A percentile compares a stretch with the other conserved stretches of the same genome.
These are phyloP conservation scores for Leuciscus idus DNA, from an alignment of 2,113 vertebrate genomes.

Conservation along the genomic window DNA sequence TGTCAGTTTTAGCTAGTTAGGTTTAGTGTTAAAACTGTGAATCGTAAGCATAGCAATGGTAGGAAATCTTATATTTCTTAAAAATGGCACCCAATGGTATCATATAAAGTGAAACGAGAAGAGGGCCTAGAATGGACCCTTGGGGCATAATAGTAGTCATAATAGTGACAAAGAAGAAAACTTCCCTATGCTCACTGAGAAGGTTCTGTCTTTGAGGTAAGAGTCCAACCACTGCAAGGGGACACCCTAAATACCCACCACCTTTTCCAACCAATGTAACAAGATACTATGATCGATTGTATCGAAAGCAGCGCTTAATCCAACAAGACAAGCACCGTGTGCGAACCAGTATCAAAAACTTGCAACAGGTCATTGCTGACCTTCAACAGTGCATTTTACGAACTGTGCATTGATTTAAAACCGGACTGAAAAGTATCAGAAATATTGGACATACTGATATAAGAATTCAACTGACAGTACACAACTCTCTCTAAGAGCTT, in stretches of 20 bases:
- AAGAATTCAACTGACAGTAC: too few species aligned
- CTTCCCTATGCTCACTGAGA: too few species aligned
- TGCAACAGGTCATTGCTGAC: not conserved
- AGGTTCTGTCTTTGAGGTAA: too few species aligned
- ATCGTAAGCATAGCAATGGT: not conserved
- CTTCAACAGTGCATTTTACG: not conserved
- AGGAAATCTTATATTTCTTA: not conserved
- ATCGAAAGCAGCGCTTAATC: not conserved
- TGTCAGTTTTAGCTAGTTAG: not conserved
- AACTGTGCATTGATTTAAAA: not conserved
- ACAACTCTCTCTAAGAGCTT: too few species aligned
- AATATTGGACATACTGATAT: too few species aligned
- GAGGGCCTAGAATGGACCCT: not conserved
- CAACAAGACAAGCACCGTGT: not conserved
- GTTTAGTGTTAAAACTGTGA: too few species aligned
- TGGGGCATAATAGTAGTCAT: too few species aligned
- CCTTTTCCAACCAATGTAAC: not conserved
- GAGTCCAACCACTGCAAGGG: too few species aligned
- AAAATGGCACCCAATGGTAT: not conserved
- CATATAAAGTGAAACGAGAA: not conserved
- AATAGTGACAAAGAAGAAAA: not conserved
- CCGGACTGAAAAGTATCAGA: too few species aligned
- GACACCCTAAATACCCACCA: not conserved
- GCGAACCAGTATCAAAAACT: not conserved
- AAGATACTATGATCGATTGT: not conserved